Base-by-base conservation (phyloP, 2,113 vertebrate species). In the Peromyscus maniculatus region DNA sequence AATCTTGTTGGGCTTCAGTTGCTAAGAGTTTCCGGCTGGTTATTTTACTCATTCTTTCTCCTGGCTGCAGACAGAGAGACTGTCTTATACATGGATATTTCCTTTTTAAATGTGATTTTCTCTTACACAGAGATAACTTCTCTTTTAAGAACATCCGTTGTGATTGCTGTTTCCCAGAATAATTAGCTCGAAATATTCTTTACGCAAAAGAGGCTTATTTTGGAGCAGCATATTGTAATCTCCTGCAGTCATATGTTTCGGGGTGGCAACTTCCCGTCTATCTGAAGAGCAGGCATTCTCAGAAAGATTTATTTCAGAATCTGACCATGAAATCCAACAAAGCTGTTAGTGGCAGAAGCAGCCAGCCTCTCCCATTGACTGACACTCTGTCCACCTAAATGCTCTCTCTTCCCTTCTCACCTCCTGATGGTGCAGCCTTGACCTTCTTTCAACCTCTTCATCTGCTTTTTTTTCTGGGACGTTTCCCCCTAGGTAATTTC, bases 161-260 rank as follows among this genome's bases (percentile, higher is more conserved):
- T 59, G 12, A 77, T 62, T 59, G 66, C 82, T 88, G 15, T 33
- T 59, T 77, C 92, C 89, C 24, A 28, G 87, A 96, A 91, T 96
- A 94, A 82, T 91, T 52, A 82, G 46, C 67, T 94, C 74, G 82
- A 91, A 96, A 94, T 91, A 88, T 49, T 36, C 46, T 77, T 90
- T 49, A 83, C 31, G 67, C 82, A 91, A 82, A 94, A 39, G 55
- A 69, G 46, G n/a, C 67, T 52, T n/a, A 94, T 88, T 91, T 88
- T 82, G 46, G 66, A 72, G 74, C 78, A 33, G 82, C 66, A 46
- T 67, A 82, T 33, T 91, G 46, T 80, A 28, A 46, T 52, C 88
- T 77, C 36, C 36, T 33, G 21, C n/a, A 71, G 89, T 71, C 74
- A 24, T 55, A 52, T 93, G 77, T 80, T 78, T 91, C 49, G 28